Conservation (phyloP, 2,888 invertebrate species). For the Protonemura montana region DNA sequence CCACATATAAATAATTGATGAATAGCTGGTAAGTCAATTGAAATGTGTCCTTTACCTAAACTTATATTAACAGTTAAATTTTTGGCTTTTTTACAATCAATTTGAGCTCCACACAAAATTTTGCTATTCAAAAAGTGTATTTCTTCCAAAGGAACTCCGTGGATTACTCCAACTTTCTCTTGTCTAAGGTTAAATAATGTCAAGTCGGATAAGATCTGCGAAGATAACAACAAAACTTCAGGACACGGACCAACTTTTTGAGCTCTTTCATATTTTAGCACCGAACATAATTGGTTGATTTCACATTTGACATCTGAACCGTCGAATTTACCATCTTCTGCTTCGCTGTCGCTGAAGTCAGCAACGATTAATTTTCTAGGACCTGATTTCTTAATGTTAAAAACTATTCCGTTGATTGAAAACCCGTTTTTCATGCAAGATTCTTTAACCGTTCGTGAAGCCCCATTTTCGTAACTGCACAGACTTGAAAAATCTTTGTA, state of each 20-base stretch:
- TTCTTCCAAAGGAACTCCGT: constrained; percentile 46
- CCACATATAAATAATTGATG: constrained; percentile 43
- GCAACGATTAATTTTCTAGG: constrained; percentile 28
- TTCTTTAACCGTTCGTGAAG: constrained; percentile 32
- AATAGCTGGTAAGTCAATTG: constrained; percentile 42
- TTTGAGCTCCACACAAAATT: neutral
- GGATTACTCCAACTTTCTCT: constrained; percentile 41
- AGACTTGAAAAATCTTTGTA: constrained; percentile 40
- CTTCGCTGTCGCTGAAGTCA: constrained; percentile 37
- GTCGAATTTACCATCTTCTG: constrained; percentile 36
- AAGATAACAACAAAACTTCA: constrained; percentile 42
- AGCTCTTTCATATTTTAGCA: neutral
- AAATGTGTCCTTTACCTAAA: constrained; percentile 39
- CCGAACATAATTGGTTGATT: constrained; percentile 21
- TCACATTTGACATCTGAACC: constrained; percentile 42
- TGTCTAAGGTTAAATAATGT: constrained; percentile 37
- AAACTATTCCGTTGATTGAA: constrained; percentile 13
- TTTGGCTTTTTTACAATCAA: neutral
- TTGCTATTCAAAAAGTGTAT: constrained; percentile 34
- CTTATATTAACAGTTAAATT: constrained; percentile 28
- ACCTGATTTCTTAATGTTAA: constrained; percentile 37
- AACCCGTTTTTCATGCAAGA: constrained; percentile 41
- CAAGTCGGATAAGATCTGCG: constrained; percentile 45
- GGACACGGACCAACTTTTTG: neutral
- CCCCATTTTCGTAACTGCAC: constrained; percentile 37